Percentiles rank a stretch among this genome's conserved stretches.
Conservation (phyloP, 2,888 invertebrate genomes). For the Thelaira solivaga region DNA sequence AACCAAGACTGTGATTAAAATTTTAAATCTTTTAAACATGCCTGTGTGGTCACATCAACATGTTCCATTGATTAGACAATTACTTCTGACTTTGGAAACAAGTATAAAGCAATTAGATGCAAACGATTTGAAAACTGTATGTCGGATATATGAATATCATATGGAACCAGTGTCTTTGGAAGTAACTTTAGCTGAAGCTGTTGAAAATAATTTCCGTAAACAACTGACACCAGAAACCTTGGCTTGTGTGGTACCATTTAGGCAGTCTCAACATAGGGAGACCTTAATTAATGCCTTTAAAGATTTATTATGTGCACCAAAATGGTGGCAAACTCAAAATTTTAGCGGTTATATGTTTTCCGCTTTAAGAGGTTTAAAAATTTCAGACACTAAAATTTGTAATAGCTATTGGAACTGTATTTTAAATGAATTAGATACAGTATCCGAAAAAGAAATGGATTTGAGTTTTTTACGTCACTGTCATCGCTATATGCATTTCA, state of each 20-base stretch:
- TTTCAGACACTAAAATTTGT: constrained; percentile 77
- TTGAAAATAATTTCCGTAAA: constrained; percentile 72
- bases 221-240: constrained; percentile 76
- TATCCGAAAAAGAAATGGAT: constrained; percentile 65
- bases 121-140: constrained; percentile 75
- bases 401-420: constrained; percentile 78
- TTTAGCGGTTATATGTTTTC: constrained; percentile 76
- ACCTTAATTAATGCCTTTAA: constrained; percentile 74
- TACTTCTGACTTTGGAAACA: constrained; percentile 74
- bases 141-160: constrained; percentile 78
- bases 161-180: constrained; percentile 78
- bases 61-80: constrained; percentile 72
- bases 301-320: constrained; percentile 67
- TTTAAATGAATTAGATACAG: constrained; percentile 70
- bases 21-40: constrained; percentile 77
- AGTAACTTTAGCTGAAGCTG: constrained; percentile 75
- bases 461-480: constrained; percentile 76
- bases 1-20: constrained; percentile 70
- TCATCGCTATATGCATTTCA: constrained; percentile 79
- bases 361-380: constrained; percentile 77
- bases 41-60: constrained; percentile 77
- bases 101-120: constrained; percentile 74
- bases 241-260: constrained; percentile 77
- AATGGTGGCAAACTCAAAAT: constrained; percentile 69
- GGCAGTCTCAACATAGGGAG: constrained; percentile 76